A percentile compares a stretch with the other conserved stretches of the same genome.
Evolutionary conservation across 2,113 vertebrate species (phyloP).

Genomic region (Cygnus atratus): DNA sequence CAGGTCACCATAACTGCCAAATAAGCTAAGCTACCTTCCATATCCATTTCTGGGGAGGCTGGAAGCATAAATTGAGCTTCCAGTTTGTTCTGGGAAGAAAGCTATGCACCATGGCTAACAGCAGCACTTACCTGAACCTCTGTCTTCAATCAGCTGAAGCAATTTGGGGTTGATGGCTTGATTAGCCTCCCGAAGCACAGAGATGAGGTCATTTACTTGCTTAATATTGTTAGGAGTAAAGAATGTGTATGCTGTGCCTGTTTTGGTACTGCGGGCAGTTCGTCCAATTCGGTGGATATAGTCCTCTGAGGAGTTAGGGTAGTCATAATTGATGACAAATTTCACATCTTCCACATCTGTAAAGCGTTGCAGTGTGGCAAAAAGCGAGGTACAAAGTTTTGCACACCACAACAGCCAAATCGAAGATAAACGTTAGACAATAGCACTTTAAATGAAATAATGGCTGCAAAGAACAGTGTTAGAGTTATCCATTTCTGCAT

Average conservation of each 20-base stretch:
- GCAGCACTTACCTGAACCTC: conserved; percentile 88
- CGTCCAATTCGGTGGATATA: conserved; percentile 99
- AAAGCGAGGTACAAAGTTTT: conserved; percentile 93
- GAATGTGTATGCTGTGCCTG: conserved; percentile 99
- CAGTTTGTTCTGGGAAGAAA: not conserved
- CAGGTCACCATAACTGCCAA: not conserved
- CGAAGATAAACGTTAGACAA: conserved; percentile 95
- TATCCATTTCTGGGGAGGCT: not conserved
- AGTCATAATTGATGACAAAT: conserved; percentile 99
- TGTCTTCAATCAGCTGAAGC: conserved; percentile 96
- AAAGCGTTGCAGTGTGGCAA: conserved; percentile 99
- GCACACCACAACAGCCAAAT: conserved; percentile 99
- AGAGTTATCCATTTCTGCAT: conserved; percentile 84
- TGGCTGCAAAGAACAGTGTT: conserved; percentile 89
- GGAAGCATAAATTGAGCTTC: not conserved
- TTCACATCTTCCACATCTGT: conserved; percentile 99
- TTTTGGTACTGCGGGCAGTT: conserved; percentile 99
- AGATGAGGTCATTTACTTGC: conserved; percentile 97
- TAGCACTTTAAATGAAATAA: conserved; percentile 74
- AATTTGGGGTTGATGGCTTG: conserved; percentile 99
- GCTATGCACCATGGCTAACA: not conserved
- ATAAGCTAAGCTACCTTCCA: conserved; percentile 22
- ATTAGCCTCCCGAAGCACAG: conserved; percentile 98
- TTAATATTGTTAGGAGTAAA: conserved; percentile 99
- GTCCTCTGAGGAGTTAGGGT: conserved; percentile 99